Conservation (phyloP, 2,888 invertebrate genomes). For the Rhingia campestris region DNA sequence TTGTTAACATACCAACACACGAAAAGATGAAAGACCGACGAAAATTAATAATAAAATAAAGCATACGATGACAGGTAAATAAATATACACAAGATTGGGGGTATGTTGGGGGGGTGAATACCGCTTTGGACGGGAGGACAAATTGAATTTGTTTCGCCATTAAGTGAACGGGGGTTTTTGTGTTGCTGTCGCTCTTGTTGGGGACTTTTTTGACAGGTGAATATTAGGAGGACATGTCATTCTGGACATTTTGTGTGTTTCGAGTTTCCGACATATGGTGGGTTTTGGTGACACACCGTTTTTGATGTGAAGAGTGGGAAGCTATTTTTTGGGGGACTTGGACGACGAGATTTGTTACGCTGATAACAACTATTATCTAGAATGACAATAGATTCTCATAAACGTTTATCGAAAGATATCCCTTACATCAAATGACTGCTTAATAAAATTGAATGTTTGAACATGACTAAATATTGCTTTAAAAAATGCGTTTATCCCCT, state of each 20-base stretch:
- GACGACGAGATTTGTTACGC: too few relatives aligned
- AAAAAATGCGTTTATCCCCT: background rate
- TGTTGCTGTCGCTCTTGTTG: background rate
- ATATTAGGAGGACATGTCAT: constrained; percentile 26
- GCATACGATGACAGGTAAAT: constrained; percentile 53
- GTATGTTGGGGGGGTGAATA: background rate
- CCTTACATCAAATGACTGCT: too few relatives aligned
- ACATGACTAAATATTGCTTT: background rate
- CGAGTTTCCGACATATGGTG: constrained; percentile 17
- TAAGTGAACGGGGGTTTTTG: constrained; percentile 16
- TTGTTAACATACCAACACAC: constrained; percentile 4
- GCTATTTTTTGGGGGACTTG: constrained; percentile 9
- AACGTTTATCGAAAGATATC: too few relatives aligned
- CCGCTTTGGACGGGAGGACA: constrained; percentile 44
- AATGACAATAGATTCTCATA: too few relatives aligned
- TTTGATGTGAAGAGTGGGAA: constrained; percentile 2
- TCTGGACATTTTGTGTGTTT: background rate
- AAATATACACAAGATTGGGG: constrained; percentile 33
- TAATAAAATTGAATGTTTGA: too few relatives aligned
- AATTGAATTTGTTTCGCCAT: constrained; percentile 62
- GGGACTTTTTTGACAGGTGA: constrained; percentile 12
- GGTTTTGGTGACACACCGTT: constrained; percentile 4
- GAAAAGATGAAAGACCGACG: constrained; percentile 55
- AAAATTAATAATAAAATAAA: constrained; percentile 64
- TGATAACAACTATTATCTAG: too few relatives aligned